Conservation (phyloP, 2,113 vertebrate species). For the Antechinus flavipes region DNA sequence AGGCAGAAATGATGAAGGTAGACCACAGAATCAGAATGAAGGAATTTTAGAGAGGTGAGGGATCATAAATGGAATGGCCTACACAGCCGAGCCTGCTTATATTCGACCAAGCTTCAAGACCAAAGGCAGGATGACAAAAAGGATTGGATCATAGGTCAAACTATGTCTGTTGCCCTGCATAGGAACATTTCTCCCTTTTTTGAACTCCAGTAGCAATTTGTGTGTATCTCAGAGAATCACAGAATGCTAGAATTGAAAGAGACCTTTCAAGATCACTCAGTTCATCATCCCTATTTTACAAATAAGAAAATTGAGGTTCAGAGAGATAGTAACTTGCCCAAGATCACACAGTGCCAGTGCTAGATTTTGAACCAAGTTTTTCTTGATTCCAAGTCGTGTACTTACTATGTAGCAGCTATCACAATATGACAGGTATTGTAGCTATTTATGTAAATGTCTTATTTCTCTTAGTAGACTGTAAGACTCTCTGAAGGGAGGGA, state of each 20-base stretch:
- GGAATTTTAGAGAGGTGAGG: not conserved
- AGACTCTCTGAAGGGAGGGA: not conserved
- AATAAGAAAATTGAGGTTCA: not conserved
- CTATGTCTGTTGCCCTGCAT: not conserved
- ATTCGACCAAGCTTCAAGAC: not conserved
- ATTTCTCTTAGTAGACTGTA: not conserved
- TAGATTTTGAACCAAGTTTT: not conserved
- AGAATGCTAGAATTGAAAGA: not conserved
- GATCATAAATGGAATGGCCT: not conserved
- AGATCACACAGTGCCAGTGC: not conserved
- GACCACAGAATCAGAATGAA: not conserved
- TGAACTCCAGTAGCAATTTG: not conserved
- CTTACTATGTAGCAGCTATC: not conserved
- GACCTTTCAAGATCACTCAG: not conserved
- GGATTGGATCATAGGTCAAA: not conserved
- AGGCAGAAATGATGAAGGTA: not conserved
- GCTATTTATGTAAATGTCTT: not conserved
- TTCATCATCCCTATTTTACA: not conserved
- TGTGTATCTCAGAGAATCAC: not conserved
- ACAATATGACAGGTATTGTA: not conserved
- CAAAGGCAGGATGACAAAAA: not conserved
- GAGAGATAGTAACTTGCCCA: not conserved
- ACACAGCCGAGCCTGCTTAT: not conserved
- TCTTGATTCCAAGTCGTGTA: too few species aligned
- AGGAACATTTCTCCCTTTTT: not conserved